Conservation (phyloP, 2,888 invertebrate genomes). For the Pandemis corylana region DNA sequence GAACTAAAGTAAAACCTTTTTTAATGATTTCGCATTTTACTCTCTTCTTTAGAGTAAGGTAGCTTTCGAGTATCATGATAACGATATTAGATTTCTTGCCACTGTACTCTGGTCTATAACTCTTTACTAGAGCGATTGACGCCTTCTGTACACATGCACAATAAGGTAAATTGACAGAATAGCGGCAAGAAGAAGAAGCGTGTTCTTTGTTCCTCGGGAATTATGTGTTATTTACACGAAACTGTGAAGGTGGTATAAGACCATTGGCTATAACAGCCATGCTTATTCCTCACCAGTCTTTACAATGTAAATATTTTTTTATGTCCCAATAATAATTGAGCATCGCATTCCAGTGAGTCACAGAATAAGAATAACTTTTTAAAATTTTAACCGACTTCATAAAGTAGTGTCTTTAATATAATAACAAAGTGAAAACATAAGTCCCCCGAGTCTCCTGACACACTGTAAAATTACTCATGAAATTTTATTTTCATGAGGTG, state of each 20-base stretch:
- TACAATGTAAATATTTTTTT: constrained; percentile 30
- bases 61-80: background rate
- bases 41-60: too few relatives aligned
- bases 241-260: constrained; percentile 14
- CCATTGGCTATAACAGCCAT: background rate
- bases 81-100: background rate
- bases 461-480: too few relatives aligned
- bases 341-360: constrained; percentile 11
- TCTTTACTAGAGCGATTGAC: constrained; percentile 29
- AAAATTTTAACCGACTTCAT: background rate
- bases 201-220: constrained; percentile 25
- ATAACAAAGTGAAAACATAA: too few relatives aligned
- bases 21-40: too few relatives aligned
- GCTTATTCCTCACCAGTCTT: background rate
- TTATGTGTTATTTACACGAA: constrained; percentile 8
- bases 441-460: too few relatives aligned
- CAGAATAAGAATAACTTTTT: background rate
- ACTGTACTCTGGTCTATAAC: background rate
- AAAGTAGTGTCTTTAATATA: too few relatives aligned
- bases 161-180: constrained; percentile 29
- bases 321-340: background rate
- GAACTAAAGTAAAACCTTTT: too few relatives aligned
- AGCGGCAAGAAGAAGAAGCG: too few relatives aligned
- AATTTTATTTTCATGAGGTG: too few relatives aligned
- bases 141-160: constrained; percentile 25